Evolutionary conservation across 2,113 vertebrate species (phyloP).

Genomic region (Rhodinocichla rosea): DNA sequence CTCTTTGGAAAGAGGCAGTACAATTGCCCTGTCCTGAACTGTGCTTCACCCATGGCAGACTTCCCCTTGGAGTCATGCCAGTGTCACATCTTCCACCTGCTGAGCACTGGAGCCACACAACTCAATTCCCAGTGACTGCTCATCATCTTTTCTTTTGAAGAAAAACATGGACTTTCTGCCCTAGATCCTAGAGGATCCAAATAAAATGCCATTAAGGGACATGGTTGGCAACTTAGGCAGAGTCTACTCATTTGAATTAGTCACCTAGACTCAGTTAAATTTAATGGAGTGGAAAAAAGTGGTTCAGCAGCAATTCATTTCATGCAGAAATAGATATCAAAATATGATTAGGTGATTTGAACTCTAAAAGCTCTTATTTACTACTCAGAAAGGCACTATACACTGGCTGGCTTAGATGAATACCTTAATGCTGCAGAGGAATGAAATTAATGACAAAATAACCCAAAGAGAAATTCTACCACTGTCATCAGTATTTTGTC

Average conservation of each 20-base stretch:
- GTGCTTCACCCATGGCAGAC: background rate
- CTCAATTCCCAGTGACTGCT: background rate
- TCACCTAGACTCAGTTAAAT: constrained; percentile 2
- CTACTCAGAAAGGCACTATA: background rate
- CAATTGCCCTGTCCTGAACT: background rate
- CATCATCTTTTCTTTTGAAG: background rate
- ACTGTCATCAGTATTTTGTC: background rate
- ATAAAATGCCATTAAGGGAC: background rate
- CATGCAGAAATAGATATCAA: background rate
- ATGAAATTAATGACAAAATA: background rate
- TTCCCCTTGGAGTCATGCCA: background rate
- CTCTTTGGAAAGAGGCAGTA: background rate
- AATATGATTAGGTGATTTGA: background rate
- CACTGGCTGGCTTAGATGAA: background rate
- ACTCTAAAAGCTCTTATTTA: background rate
- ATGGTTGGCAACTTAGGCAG: background rate
- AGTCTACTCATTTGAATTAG: background rate
- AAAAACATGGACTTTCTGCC: background rate
- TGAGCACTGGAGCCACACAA: background rate
- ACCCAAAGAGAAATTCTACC: background rate
- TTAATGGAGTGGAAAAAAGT: background rate
- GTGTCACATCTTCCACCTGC: background rate
- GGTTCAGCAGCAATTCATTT: background rate
- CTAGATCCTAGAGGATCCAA: background rate
- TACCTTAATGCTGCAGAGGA: background rate